These are phyloP conservation scores for Cyclina sinensis DNA, from an alignment of 1,140 invertebrate species.

Conservation along the genomic window DNA sequence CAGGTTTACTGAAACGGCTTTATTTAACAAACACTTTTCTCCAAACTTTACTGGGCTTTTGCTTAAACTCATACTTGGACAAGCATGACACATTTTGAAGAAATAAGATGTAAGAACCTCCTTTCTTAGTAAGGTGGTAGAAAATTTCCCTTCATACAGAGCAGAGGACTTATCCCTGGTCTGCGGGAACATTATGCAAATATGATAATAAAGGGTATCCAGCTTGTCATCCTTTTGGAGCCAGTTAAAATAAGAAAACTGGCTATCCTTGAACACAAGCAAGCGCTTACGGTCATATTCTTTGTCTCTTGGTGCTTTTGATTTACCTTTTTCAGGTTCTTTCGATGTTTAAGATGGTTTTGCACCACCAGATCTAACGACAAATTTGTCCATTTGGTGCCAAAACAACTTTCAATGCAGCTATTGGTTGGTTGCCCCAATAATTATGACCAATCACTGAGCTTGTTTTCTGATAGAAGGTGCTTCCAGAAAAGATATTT, in stretches of 20 bases:
- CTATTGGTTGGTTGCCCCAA: too few relatives aligned
- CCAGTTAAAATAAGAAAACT: background rate
- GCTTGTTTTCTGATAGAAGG: too few relatives aligned
- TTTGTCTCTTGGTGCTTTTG: background rate
- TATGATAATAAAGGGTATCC: background rate
- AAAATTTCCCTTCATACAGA: background rate
- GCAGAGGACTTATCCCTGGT: background rate
- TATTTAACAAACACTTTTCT: too few relatives aligned
- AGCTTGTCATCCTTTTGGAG: background rate
- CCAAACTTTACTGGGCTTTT: too few relatives aligned
- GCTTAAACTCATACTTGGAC: slow-evolving; percentile 7
- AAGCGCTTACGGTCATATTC: background rate
- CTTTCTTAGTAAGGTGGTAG: background rate
- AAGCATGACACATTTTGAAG: background rate
- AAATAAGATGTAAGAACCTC: background rate
- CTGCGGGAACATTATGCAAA: background rate
- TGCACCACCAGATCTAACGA: too few relatives aligned
- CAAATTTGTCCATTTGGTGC: too few relatives aligned
- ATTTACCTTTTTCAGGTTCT: too few relatives aligned
- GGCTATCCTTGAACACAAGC: background rate
- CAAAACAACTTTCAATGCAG: too few relatives aligned
- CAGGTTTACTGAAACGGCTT: too few relatives aligned
- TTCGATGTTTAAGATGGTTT: too few relatives aligned
- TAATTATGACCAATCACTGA: too few relatives aligned
- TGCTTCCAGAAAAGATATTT: too few relatives aligned